phyloP scores from a whole-genome alignment of 2,888 invertebrate genomes.

The Amiota communis region DNA sequence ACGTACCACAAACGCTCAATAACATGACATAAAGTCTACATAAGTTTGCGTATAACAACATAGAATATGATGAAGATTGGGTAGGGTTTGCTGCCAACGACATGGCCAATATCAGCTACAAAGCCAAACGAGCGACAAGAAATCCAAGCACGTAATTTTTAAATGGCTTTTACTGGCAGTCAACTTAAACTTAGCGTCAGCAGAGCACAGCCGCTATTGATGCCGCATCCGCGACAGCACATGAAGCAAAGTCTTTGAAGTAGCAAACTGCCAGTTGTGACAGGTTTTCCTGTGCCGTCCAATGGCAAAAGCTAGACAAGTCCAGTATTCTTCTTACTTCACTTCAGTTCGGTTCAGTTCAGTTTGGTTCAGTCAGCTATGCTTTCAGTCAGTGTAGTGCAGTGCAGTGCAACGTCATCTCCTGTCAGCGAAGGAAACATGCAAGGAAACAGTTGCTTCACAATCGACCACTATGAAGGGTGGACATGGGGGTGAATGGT shows the following conservation, averaged over 20 bases:
- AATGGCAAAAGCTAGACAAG: neutral
- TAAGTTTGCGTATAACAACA: constrained; percentile 17
- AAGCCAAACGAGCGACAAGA: constrained; percentile 44
- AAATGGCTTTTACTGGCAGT: constrained; percentile 70
- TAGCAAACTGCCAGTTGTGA: constrained; percentile 5
- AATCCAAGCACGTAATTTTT: constrained; percentile 70
- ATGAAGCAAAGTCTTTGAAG: too few species aligned
- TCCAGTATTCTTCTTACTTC: too few species aligned
- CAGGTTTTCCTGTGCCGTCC: constrained; percentile 6
- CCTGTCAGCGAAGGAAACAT: constrained; percentile 20
- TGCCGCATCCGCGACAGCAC: too few species aligned
- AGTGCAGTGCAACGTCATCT: neutral
- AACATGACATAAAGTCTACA: constrained; percentile 44
- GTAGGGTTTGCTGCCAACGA: constrained; percentile 17
- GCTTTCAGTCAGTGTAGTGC: neutral
- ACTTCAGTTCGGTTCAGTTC: too few species aligned
- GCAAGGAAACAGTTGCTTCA: constrained; percentile 47
- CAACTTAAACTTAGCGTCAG: constrained; percentile 64
- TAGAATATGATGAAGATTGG: neutral
- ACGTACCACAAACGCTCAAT: constrained; percentile 62
- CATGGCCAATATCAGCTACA: neutral
- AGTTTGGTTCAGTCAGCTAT: neutral
- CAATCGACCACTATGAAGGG: constrained; percentile 13
- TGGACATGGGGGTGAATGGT: neutral
- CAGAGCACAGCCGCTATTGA: constrained; percentile 22